Percentiles rank a stretch among this genome's conserved stretches.
Conservation (phyloP, 2,888 invertebrate species). For the Chirona hameri region DNA sequence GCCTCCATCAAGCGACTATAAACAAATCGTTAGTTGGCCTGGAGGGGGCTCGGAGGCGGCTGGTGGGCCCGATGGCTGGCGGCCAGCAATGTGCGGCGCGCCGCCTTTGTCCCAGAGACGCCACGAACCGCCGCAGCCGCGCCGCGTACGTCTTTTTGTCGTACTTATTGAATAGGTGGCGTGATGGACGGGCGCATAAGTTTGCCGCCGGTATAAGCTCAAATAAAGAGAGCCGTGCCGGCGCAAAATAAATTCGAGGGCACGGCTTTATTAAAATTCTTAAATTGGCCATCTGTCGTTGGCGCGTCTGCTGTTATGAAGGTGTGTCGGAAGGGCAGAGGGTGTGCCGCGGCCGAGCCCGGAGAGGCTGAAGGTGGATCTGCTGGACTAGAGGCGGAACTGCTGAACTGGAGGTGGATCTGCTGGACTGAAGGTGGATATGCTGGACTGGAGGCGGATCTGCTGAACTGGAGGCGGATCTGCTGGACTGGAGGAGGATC, state of each 20-base stretch:
- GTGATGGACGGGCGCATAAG: slow-evolving; percentile 7
- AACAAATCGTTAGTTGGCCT: slow-evolving; percentile 23
- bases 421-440: too few relatives aligned
- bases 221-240: slow-evolving; percentile 1
- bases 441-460: too few relatives aligned
- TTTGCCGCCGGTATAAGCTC: background rate
- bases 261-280: slow-evolving; percentile 26
- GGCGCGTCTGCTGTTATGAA: background rate
- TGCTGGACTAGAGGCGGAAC: too few relatives aligned
- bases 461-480: too few relatives aligned
- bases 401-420: too few relatives aligned
- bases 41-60: background rate
- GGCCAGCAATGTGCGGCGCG: background rate
- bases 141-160: background rate
- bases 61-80: background rate
- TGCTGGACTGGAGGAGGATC: too few relatives aligned
- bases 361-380: too few relatives aligned
- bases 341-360: too few relatives aligned
- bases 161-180: slow-evolving; percentile 3
- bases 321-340: background rate
- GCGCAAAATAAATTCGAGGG: background rate
- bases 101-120: background rate
- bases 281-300: slow-evolving; percentile 14
- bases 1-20: slow-evolving; percentile 8
- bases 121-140: background rate